These are phyloP conservation scores for Mergus octosetaceus DNA, from an alignment of 2,797 vertebrate species.

Conservation along the genomic window DNA sequence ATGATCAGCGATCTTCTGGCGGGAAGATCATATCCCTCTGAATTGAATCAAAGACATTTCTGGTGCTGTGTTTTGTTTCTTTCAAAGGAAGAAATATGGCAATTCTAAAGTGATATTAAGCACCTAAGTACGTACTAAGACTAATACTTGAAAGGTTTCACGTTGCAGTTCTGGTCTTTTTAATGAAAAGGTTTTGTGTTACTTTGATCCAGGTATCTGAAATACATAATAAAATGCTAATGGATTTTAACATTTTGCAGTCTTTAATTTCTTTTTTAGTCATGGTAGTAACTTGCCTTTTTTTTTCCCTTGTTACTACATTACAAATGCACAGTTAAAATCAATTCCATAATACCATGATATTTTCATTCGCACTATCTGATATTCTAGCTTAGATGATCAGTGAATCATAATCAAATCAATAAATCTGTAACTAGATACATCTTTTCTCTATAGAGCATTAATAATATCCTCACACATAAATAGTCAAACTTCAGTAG, in stretches of 20 bases:
- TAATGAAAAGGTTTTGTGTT: not conserved
- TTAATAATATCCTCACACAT: not conserved
- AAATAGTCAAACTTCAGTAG: not conserved
- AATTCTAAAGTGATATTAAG: not conserved
- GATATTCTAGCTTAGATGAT: not conserved
- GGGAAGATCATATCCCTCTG: not conserved
- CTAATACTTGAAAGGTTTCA: not conserved
- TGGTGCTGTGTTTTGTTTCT: not conserved
- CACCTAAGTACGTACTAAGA: not conserved
- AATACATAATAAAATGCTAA: not conserved
- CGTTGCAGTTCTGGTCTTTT: not conserved
- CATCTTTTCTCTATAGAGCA: not conserved
- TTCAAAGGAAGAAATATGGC: not conserved
- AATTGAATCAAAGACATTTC: constrained; percentile 27
- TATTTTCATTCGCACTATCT: not conserved
- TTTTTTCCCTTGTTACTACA: not conserved
- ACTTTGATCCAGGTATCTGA: not conserved
- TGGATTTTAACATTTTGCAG: not conserved
- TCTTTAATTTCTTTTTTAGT: not conserved
- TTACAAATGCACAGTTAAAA: not conserved
- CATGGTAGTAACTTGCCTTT: not conserved
- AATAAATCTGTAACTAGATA: not conserved
- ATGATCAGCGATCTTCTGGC: constrained; percentile 15
- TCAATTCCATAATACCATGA: not conserved
- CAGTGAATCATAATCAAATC: not conserved